phyloP scores from a whole-genome alignment of 2,797 vertebrate genomes.

The Bradypus variegatus region DNA sequence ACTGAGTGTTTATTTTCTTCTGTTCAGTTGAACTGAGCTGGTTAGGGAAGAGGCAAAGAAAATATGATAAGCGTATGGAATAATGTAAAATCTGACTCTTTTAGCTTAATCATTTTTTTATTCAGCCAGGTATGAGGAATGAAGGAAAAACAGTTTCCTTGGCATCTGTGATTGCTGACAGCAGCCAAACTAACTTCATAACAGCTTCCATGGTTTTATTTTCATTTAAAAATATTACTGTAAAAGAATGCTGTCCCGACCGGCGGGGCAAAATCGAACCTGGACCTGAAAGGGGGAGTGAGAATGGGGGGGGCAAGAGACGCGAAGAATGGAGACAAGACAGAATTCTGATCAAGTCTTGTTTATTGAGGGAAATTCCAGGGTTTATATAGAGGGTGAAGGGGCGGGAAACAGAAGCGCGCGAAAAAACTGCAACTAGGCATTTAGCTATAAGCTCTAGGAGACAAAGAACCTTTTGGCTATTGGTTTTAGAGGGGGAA shows the following conservation, averaged over 20 bases:
- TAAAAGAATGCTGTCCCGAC: not conserved
- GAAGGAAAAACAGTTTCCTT: not conserved
- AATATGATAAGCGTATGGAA: not conserved
- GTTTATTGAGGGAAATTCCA: no score
- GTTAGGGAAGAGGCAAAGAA: not conserved
- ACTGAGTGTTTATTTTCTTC: slow-evolving; percentile 14
- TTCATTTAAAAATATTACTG: slow-evolving; percentile 7
- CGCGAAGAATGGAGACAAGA: no score
- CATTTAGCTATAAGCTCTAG: no score
- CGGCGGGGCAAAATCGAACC: no score
- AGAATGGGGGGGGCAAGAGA: no score
- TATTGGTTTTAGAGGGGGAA: no score
- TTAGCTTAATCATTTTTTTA: not conserved
- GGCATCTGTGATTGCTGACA: slow-evolving; percentile 1
- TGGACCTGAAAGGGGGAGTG: no score
- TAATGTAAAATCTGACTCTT: slow-evolving; percentile 11
- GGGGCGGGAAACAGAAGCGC: no score
- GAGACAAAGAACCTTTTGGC: no score
- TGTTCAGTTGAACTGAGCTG: not conserved
- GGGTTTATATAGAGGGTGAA: no score
- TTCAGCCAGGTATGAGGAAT: not conserved
- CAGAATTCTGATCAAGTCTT: no score
- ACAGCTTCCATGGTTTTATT: slow-evolving; percentile 4
- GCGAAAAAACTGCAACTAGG: no score
- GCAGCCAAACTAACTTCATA: not conserved